Percentiles rank a stretch among this genome's conserved stretches.
phyloP scores from a whole-genome alignment of 2,113 vertebrate species.

The Sinocyclocheilus maitianheensis region DNA sequence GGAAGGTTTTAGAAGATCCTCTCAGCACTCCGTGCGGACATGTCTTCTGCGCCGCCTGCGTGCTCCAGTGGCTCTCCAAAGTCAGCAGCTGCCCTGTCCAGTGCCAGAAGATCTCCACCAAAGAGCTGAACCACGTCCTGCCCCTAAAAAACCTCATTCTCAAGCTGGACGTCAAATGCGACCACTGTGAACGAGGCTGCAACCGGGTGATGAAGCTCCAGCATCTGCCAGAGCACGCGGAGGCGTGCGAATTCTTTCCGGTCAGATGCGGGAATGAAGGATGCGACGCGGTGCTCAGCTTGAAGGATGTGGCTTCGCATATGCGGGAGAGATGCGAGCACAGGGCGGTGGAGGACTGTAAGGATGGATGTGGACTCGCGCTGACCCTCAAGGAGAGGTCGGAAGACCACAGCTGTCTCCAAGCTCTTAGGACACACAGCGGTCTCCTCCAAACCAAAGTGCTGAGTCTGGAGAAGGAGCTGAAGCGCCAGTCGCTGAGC shows the following conservation, averaged over 20 bases:
- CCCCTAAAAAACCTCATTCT: slow-evolving; percentile 65
- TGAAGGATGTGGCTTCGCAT: slow-evolving; percentile 47
- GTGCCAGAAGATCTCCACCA: slow-evolving; percentile 61
- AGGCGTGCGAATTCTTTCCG: slow-evolving; percentile 62
- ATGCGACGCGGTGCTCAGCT: background rate
- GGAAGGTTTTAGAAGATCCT: slow-evolving; percentile 70
- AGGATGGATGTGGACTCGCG: slow-evolving; percentile 48
- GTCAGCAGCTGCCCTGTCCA: slow-evolving; percentile 66
- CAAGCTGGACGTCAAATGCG: slow-evolving; percentile 65
- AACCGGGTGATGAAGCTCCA: slow-evolving; percentile 51
- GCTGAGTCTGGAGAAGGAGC: slow-evolving; percentile 50
- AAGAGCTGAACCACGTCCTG: slow-evolving; percentile 65
- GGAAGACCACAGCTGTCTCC: slow-evolving; percentile 52
- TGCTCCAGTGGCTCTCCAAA: slow-evolving; percentile 69
- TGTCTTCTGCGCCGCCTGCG: slow-evolving; percentile 73
- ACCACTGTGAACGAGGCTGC: slow-evolving; percentile 61
- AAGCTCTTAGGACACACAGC: slow-evolving; percentile 38
- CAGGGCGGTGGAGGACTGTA: slow-evolving; percentile 46
- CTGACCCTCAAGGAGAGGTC: slow-evolving; percentile 46
- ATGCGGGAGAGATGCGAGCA: slow-evolving; percentile 46
- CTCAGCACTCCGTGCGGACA: slow-evolving; percentile 71
- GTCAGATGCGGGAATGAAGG: slow-evolving; percentile 24
- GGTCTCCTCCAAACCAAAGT: slow-evolving; percentile 41
- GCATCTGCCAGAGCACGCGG: slow-evolving; percentile 63
- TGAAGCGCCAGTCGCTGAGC: slow-evolving; percentile 52